Conservation (phyloP, 2,797 vertebrate genomes). For the Gymnopithys bicolor region DNA sequence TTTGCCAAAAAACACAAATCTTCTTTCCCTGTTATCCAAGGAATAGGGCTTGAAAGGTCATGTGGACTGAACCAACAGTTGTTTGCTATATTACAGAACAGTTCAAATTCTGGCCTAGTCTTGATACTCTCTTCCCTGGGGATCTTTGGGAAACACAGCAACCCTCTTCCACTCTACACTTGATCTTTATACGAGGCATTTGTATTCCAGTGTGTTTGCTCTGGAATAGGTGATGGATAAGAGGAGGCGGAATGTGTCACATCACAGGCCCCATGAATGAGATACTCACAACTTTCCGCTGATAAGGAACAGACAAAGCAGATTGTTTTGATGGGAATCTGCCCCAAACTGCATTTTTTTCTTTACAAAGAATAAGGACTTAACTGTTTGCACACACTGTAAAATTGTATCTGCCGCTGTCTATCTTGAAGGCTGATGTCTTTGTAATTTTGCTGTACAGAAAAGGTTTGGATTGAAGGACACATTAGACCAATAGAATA, state of each 20-base stretch:
- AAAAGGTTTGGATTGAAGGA: background rate
- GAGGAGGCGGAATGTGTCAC: background rate
- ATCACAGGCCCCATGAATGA: background rate
- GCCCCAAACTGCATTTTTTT: background rate
- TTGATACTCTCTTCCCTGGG: background rate
- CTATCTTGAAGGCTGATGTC: background rate
- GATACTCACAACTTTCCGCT: background rate
- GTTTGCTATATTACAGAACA: background rate
- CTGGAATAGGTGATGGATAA: background rate
- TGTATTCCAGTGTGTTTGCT: background rate
- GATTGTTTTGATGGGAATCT: background rate
- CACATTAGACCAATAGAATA: background rate
- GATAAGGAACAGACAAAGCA: background rate
- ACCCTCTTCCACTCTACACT: background rate
- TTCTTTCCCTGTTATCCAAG: background rate
- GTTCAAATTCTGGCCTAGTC: background rate
- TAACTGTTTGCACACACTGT: background rate
- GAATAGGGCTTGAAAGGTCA: background rate
- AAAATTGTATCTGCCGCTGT: background rate
- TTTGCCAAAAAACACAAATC: background rate
- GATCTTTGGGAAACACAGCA: background rate
- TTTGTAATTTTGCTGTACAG: background rate
- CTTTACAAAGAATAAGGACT: background rate
- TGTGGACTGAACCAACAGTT: background rate
- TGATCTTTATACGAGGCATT: background rate